Evolutionary conservation across 2,888 invertebrate species (phyloP).

Genomic region (Andrena fulva): DNA sequence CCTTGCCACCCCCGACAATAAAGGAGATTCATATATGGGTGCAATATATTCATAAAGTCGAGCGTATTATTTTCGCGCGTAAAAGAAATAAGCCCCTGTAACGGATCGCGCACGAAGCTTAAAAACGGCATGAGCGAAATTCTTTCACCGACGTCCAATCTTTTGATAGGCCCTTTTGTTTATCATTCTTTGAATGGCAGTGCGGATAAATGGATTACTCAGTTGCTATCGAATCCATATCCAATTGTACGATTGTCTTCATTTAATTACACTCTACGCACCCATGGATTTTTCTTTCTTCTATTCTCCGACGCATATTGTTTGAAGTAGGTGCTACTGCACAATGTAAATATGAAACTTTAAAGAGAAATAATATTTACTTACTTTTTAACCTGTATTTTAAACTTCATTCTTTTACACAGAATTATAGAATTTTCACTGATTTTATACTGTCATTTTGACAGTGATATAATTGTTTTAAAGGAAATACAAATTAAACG

Average conservation of each 20-base stretch:
- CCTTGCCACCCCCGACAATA: slow-evolving; percentile 51
- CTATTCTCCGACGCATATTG: slow-evolving; percentile 23
- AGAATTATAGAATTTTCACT: no score
- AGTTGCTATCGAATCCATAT: slow-evolving; percentile 55
- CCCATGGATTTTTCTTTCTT: slow-evolving; percentile 50
- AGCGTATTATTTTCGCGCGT: slow-evolving; percentile 55
- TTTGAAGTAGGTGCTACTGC: no score
- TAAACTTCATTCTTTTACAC: no score
- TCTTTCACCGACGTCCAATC: slow-evolving; percentile 70
- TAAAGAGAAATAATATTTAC: no score
- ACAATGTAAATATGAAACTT: no score
- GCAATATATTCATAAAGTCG: slow-evolving; percentile 63
- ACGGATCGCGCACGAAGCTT: slow-evolving; percentile 58
- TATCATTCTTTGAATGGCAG: slow-evolving; percentile 73
- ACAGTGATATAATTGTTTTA: no score
- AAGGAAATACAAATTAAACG: no score
- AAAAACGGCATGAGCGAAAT: slow-evolving; percentile 67
- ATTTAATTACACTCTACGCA: slow-evolving; percentile 71
- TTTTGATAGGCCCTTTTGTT: slow-evolving; percentile 78
- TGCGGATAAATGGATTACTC: slow-evolving; percentile 73
- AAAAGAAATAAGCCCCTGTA: slow-evolving; percentile 61
- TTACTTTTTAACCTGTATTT: no score
- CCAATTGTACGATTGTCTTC: slow-evolving; percentile 36
- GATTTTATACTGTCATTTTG: no score
- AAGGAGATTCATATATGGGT: slow-evolving; percentile 38